Evolutionary conservation across 2,888 invertebrate species (phyloP), one percentile per base, ranked within the genome.

Genomic region (Drosophila seclusa): DNA sequence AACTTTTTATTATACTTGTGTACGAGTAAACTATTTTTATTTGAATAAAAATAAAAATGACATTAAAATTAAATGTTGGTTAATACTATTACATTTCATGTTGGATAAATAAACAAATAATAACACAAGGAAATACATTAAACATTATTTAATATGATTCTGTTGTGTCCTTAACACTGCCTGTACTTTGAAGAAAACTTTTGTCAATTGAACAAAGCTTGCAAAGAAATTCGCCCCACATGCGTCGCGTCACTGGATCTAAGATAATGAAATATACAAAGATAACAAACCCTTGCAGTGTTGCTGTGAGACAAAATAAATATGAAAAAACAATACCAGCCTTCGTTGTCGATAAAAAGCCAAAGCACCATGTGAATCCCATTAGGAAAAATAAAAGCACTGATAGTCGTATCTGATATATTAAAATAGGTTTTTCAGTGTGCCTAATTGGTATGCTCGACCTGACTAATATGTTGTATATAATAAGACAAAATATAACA

Each of bases 311-410:
- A 87, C 95, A 95, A 82, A 95, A 95, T 1, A 95, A 90, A 85
- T 95, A 95, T 0, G 95, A 95, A 92, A 95, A 95, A n/a, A 94
- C 78, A 40, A 94, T 71, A 38, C 91, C 91, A 31, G 93, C 93
- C 29, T 91, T 93, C 48, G 94, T 93, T 73, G 94, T 93, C 1
- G 94, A 94, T 80, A 95, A 91, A 52, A 95, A 90, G 2, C 95
- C 95, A 88, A 95, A 95, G 59, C 94, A 91, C 95, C 95, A 95
- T 1, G 95, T 94, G 16, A 95, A 92, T 4, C 95, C 95, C n/a
- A 95, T 87, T 42, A 95, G 91, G 78, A 95, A 95, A 87, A 95
- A 95, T 64, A 95, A 90, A 71, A 95, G 92, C 58, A 95, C 92
- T 1, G 94, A 94, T 13, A 95, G 83, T 49, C 95, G 92, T 21